phyloP scores from a whole-genome alignment of 2,113 vertebrate species.

The Seriola aureovittata region DNA sequence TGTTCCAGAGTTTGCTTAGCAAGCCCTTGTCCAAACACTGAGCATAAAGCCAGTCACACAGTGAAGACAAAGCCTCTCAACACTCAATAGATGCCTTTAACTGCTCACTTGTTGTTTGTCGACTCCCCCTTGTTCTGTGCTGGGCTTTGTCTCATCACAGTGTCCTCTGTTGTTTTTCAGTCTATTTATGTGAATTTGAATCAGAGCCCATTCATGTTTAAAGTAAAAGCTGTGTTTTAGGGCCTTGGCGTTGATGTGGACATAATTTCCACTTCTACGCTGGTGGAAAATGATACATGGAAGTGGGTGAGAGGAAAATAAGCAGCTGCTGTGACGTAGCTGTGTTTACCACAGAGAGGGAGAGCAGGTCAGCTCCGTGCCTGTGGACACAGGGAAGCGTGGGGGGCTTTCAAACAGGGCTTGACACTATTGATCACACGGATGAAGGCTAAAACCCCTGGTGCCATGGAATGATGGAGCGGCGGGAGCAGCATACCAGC shows the following conservation, averaged over 20 bases:
- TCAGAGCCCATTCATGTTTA: not conserved
- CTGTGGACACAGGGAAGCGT: conserved; percentile 43
- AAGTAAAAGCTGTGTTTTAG: conserved; percentile 4
- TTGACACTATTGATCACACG: conserved; percentile 52
- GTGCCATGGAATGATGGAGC: conserved; percentile 53
- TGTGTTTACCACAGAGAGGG: conserved; percentile 46
- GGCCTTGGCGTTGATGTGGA: not conserved
- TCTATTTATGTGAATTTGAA: conserved; percentile 12
- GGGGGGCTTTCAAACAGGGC: conserved; percentile 37
- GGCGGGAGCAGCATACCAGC: conserved; percentile 57
- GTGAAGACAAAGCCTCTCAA: conserved; percentile 55
- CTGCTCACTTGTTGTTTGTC: conserved; percentile 36
- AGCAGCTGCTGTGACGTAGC: conserved; percentile 49
- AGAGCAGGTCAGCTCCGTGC: conserved; percentile 1
- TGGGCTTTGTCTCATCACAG: conserved; percentile 50
- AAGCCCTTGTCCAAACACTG: conserved; percentile 51
- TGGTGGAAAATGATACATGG: not conserved
- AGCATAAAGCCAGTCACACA: conserved; percentile 63
- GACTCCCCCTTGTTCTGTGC: conserved; percentile 40
- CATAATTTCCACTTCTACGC: not conserved
- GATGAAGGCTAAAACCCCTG: conserved; percentile 53
- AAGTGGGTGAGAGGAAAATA: conserved; percentile 11
- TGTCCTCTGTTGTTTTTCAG: conserved; percentile 43
- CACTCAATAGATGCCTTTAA: conserved; percentile 51
- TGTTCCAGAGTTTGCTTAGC: conserved; percentile 74